phyloP scores from a whole-genome alignment of 2,113 vertebrate genomes.

The Epinephelus lanceolatus region DNA sequence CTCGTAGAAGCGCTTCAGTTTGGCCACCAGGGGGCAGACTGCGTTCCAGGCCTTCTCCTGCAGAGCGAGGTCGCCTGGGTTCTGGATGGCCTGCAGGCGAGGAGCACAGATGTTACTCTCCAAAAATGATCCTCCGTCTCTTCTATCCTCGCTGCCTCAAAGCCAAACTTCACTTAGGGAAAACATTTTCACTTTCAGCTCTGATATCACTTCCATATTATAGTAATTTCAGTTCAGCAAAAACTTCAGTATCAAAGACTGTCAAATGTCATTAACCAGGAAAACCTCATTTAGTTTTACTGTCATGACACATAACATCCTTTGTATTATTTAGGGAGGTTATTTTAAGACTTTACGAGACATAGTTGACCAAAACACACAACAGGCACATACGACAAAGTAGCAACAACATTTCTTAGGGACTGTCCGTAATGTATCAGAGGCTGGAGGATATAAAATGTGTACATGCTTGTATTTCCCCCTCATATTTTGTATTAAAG shows the following conservation, averaged over 20 bases:
- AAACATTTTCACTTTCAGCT: slow-evolving; percentile 29
- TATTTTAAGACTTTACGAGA: neutral
- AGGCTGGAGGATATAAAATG: too few relatives aligned
- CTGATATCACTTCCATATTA: neutral
- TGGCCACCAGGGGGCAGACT: slow-evolving; percentile 93
- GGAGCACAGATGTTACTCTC: slow-evolving; percentile 46
- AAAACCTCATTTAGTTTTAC: neutral
- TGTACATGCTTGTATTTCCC: too few relatives aligned
- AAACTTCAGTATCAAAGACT: neutral
- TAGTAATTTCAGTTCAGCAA: neutral
- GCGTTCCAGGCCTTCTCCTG: slow-evolving; percentile 95
- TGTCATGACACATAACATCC: too few relatives aligned
- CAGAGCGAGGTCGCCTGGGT: slow-evolving; percentile 90
- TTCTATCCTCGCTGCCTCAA: neutral
- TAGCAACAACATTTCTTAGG: too few relatives aligned
- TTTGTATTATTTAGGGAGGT: neutral
- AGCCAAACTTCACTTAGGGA: neutral
- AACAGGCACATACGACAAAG: too few relatives aligned
- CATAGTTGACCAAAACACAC: neutral
- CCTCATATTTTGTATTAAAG: too few relatives aligned
- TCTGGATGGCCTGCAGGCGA: slow-evolving; percentile 90
- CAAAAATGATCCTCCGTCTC: neutral
- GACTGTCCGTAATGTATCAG: too few relatives aligned
- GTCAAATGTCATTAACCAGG: neutral
- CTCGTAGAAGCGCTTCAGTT: slow-evolving; percentile 94